These are phyloP conservation scores for Zosterops pallidus DNA, from an alignment of 2,113 vertebrate species.

Conservation along the genomic window DNA sequence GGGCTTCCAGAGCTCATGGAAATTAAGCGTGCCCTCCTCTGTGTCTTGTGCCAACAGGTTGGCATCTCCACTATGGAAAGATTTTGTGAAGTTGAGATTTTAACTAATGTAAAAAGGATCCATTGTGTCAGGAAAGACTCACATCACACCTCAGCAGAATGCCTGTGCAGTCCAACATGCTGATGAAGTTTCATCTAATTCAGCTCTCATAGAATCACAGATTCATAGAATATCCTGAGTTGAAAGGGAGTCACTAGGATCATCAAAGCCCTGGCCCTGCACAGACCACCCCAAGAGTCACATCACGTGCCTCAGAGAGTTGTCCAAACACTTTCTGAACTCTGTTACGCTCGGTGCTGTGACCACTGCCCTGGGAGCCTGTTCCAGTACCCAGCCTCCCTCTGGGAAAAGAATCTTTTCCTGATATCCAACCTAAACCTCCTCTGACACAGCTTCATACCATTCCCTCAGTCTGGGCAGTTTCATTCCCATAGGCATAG, in stretches of 20 bases:
- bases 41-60: background rate
- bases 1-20: background rate
- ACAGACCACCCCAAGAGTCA: background rate
- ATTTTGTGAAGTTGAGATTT: background rate
- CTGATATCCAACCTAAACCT: background rate
- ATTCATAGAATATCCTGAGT: background rate
- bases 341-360: background rate
- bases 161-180: background rate
- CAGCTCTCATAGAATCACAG: background rate
- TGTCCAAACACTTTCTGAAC: background rate
- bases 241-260: background rate
- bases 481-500: background rate
- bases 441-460: background rate
- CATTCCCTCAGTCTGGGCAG: background rate
- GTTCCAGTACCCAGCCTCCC: too few relatives aligned
- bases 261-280: background rate
- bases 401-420: background rate
- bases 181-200: background rate
- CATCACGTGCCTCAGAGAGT: rapidly evolving
- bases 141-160: background rate
- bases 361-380: background rate
- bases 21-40: background rate
- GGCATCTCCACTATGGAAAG: background rate
- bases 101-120: background rate
- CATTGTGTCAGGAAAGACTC: background rate